Conservation (phyloP, 92 coral and sea anemone species). For the Actinostola sp. region DNA sequence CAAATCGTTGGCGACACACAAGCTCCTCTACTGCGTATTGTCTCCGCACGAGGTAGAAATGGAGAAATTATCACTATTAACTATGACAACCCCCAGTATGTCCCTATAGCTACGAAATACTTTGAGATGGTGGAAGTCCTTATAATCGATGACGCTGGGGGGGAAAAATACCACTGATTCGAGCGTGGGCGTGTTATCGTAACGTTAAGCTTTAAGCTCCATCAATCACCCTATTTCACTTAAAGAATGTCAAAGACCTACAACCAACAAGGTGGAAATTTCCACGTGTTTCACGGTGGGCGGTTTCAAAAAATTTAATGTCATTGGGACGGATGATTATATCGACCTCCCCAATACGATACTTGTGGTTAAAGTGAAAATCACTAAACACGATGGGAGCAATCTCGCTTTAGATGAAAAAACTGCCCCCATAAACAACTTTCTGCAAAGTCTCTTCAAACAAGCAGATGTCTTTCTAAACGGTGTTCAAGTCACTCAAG, state of each 20-base stretch:
- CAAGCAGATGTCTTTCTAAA: slow-evolving; percentile 26
- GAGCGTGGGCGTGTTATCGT: too few relatives aligned
- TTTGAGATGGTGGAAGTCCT: background rate
- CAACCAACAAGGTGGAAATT: slow-evolving; percentile 6
- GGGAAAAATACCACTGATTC: too few relatives aligned
- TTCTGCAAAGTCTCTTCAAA: slow-evolving; percentile 32
- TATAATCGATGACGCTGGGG: slow-evolving; percentile 12
- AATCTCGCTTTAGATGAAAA: background rate
- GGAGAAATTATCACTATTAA: slow-evolving; percentile 10
- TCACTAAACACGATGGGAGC: slow-evolving; percentile 10
- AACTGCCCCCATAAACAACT: slow-evolving; percentile 15
- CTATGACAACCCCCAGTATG: slow-evolving; percentile 1
- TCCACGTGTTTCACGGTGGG: slow-evolving; percentile 8
- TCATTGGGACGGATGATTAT: background rate
- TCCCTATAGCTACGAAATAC: background rate
- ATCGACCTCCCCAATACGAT: slow-evolving; percentile 11
- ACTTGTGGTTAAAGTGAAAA: too few relatives aligned
- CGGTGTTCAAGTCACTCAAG: slow-evolving; percentile 18
- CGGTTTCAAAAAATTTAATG: slow-evolving; percentile 31
- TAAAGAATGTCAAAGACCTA: background rate
- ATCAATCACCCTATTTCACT: background rate
- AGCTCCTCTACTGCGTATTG: background rate
- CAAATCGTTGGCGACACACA: slow-evolving; percentile 25
- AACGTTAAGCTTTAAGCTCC: slow-evolving; percentile 3
- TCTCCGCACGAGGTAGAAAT: slow-evolving; percentile 1